Conservation (phyloP, 2,888 invertebrate genomes). For the Ormyrus thymus region DNA sequence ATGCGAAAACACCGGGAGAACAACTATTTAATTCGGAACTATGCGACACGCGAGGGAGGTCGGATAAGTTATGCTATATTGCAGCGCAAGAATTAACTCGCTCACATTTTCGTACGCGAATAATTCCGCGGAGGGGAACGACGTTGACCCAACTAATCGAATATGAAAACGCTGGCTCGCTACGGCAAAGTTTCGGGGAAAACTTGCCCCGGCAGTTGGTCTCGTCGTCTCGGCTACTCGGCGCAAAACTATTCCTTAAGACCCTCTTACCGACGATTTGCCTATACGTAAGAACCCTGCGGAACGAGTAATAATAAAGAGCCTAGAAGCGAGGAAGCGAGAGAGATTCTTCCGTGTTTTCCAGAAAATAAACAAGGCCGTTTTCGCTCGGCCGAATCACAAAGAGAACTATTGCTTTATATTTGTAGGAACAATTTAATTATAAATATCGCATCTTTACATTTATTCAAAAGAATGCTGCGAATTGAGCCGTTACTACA, state of each 20-base stretch:
- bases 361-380: no score
- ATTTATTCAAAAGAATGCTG: no score
- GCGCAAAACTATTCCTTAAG: conserved; percentile 45
- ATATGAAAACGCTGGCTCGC: conserved; percentile 32
- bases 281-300: background rate
- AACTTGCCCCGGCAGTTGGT: conserved; percentile 46
- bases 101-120: conserved; percentile 20
- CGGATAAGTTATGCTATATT: conserved; percentile 24
- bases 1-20: background rate
- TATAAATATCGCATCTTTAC: no score
- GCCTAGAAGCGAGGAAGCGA: background rate
- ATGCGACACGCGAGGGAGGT: background rate
- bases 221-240: conserved; percentile 22
- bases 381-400: no score
- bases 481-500: no score
- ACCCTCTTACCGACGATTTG: conserved; percentile 15
- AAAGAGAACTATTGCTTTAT: no score
- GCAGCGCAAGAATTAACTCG: conserved; percentile 20
- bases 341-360: no score
- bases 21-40: conserved; percentile 22
- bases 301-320: conserved; percentile 13
- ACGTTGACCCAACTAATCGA: conserved; percentile 48
- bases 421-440: no score
- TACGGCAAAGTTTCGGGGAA: conserved; percentile 41
- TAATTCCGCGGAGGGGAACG: background rate